Evolutionary conservation across 1,140 invertebrate species (phyloP), one percentile per base, ranked within the genome.

Genomic region (Pseudoatta argentina): DNA sequence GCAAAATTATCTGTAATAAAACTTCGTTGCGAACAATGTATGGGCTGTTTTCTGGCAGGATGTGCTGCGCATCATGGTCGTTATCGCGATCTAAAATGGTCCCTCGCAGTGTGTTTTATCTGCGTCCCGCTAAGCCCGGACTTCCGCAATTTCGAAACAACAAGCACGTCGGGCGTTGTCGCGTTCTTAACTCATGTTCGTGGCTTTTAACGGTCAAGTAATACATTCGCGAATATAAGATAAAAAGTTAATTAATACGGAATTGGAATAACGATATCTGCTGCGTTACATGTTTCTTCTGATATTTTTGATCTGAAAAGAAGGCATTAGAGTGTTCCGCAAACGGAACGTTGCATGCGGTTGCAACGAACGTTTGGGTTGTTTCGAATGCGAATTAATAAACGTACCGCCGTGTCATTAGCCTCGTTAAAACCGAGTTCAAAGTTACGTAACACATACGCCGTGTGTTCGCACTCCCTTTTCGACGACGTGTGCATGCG

Each of bases 101-200:
- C 83, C 57, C 55, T 61, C 55, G 21, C 53, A 53, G 53, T 59
- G 24, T 75, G 75, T 59, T 86, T 86, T 86, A 86, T 24, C 57
- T 76, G 24, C 51, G 63, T 27, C 30, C 51, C 53, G 61, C 57
- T 66, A 76, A 76, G 64, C 75, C 59, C 39, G 76, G 78, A 82
- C 64, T 86, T 87, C 83, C 86, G 86, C 57, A 76, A 69, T 87
- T 85, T 85, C 53, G 71, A 87, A 76, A 73, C n/a, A 66, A 77
- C 72, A 18, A 30, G 18, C 30, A 30, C 57, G n/a, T 18, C 30
- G 69, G 44, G 64, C 21, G 78, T 82, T 61, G 79, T 73, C 39
- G 79, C 79, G 12, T 16, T 51, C 79, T 34, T 30, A 30, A 81
- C 67, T 81, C 76, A 21, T 30, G 27, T 8, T 34, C 10, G 5